phyloP scores from a whole-genome alignment of 2,888 invertebrate species.

The Meiosimyza platycephala region DNA sequence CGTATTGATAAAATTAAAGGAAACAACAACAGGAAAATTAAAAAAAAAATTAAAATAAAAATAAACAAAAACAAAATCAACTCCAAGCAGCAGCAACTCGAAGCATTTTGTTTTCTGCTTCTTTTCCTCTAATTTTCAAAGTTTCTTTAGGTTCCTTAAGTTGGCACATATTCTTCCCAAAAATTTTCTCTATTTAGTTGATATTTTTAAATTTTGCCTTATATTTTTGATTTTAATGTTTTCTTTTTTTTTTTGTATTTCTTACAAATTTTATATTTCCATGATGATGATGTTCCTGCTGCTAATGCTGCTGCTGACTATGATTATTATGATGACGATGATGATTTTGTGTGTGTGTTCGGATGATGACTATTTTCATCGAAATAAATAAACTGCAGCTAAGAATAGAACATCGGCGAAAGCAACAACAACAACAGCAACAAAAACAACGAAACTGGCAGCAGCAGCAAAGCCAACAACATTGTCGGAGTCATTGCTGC shows the following conservation, averaged over 20 bases:
- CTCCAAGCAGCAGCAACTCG: too few species aligned
- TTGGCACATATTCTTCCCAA: constrained; percentile 33
- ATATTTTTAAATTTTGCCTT: background rate
- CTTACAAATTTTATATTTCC: constrained; percentile 10
- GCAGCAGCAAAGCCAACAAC: constrained; percentile 22
- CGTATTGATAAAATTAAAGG: background rate
- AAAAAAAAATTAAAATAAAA: constrained; percentile 12
- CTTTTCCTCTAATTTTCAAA: background rate
- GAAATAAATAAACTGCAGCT: constrained; percentile 31
- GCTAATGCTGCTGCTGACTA: background rate
- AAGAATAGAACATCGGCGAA: constrained; percentile 38
- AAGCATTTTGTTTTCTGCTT: background rate
- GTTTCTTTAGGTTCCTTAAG: background rate
- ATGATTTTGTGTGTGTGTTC: background rate
- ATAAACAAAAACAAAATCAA: constrained; percentile 13
- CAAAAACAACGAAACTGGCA: constrained; percentile 34
- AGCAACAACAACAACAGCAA: constrained; percentile 24
- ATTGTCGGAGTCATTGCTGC: constrained; percentile 31
- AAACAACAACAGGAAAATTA: constrained; percentile 1
- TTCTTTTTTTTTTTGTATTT: background rate
- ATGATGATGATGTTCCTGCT: constrained; percentile 13
- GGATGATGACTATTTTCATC: background rate
- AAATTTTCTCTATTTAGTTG: constrained; percentile 18
- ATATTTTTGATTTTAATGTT: background rate
- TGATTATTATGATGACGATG: background rate